Base-by-base conservation (phyloP, 2,113 vertebrate species). In the Apeltes quadracus region DNA sequence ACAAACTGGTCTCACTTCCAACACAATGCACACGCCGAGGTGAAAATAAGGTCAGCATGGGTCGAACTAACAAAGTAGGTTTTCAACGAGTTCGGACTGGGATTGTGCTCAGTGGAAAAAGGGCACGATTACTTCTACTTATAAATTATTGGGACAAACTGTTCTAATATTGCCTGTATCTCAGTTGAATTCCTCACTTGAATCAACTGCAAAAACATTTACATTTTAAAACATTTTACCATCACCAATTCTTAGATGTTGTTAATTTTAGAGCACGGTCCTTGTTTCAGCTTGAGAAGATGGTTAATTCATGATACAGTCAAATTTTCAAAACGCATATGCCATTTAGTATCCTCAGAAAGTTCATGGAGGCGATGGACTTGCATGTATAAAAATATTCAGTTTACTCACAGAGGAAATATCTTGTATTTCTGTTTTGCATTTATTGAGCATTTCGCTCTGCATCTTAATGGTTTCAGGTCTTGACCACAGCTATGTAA, bases 401-500 rank as follows among this genome's bases (percentile, higher is more conserved):
- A 27, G 10, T 23, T 56, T 13, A 7, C 7, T 34, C 16, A 15
- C 20, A 5, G 11, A 22, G 16, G 29, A 44, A 46, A 57, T 3
- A 27, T 71, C 9, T 18, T 56, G 32, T 56, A 10, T 18, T 66
- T 16, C 11, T 22, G 15, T 15, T 9, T 15, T 32, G 9, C n/a
- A 25, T 73, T 23, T n/a, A 34, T 62, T 65, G 25, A 58, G 64
- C 39, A 4, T 16, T 32, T 67, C 10, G 9, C 2, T 62, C 56
- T 46, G 27, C 27, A 25, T 41, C 63, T 12, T 34, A 65, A 58
- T 38, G 27, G 25, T 44, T 69, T 34, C 25, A 20, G 39, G 34
- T 51, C 53, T 7, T 23, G 50, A 61, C 48, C 14, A 15, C 27
- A 51, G 27, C 32, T 32, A 22, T 46, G 73, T 39, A 67, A 67